These are phyloP conservation scores for Epinotia ramella DNA, from an alignment of 2,888 invertebrate genomes.

Conservation along the genomic window DNA sequence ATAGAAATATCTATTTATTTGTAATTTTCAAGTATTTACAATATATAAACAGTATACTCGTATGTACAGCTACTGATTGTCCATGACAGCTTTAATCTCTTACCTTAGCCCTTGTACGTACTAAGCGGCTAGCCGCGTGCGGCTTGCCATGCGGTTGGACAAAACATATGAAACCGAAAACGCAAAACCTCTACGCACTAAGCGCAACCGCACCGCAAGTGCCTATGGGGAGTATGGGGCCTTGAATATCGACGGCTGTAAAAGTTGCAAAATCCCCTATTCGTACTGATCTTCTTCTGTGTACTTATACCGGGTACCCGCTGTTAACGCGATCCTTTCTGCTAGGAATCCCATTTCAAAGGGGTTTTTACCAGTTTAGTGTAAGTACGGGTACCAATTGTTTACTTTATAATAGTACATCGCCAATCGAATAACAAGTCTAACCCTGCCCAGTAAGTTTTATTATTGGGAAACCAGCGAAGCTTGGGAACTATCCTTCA, in stretches of 20 bases:
- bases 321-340: constrained; percentile 42
- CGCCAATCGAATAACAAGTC: constrained; percentile 1
- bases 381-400: constrained; percentile 41
- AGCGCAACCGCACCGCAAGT: no score
- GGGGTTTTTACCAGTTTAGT: constrained; percentile 43
- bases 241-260: neutral
- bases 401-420: constrained; percentile 18
- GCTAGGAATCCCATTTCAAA: constrained; percentile 44
- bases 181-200: no score
- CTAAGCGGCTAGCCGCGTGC: no score
- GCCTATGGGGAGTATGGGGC: no score
- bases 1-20: no score
- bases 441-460: neutral
- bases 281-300: constrained; percentile 25
- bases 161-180: no score
- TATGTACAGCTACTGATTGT: no score
- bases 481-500: neutral
- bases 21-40: no score
- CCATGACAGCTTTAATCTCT: neutral
- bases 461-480: neutral
- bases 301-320: constrained; percentile 22
- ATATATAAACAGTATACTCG: no score
- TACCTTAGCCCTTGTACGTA: no score
- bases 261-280: neutral
- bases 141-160: no score